Evolutionary conservation across 2,888 invertebrate species (phyloP), one percentile per base, ranked within the genome.

Genomic region (Machimus rusticus): DNA sequence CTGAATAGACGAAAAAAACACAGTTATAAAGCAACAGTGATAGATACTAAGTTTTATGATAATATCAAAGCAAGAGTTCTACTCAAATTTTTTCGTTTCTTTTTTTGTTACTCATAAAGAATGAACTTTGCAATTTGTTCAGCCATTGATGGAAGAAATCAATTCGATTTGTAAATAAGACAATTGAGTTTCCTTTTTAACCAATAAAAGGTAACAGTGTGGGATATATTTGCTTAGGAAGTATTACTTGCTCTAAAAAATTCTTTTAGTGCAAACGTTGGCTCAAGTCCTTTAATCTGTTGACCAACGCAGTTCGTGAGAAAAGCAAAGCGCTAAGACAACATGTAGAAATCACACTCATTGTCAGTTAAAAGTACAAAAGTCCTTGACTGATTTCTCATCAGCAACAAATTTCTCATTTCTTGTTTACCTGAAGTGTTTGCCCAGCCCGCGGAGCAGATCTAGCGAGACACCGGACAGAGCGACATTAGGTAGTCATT

Each of bases 331-430:
- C 28, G 39, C 23, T 84, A 28, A 66, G 19, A 74, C 66, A 84
- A 84, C 74, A 85, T 28, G 43, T 43, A 23, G 19, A 43, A 85
- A 74, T 74, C 74, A 74, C 85, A 74, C 74, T 28, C 55, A 46
- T 85, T 34, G 74, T 85, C 43, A 39, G 31, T 23, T 57, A 78
- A 28, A 31, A 74, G 19, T 46, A 23, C 84, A 55, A 23, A 5
- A 79, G 79, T 46, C 85, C 74, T 85, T 46, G 39, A 46, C 74
- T 74, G 74, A 84, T 84, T 85, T 85, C 85, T 85, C 85, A 74
- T 85, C 85, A 43, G 74, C 43, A 85, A 85, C 85, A 74, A 85
- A 74, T 85, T 84, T 85, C 74, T 84, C 37, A 74, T 37, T 74
- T 66, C 74, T 74, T 74, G 43, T 57, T 74, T 85, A 74, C 74